A percentile compares a stretch with the other conserved stretches of the same genome.
phyloP scores from a whole-genome alignment of 2,797 vertebrate genomes.

The Tolypeutes matacus region DNA sequence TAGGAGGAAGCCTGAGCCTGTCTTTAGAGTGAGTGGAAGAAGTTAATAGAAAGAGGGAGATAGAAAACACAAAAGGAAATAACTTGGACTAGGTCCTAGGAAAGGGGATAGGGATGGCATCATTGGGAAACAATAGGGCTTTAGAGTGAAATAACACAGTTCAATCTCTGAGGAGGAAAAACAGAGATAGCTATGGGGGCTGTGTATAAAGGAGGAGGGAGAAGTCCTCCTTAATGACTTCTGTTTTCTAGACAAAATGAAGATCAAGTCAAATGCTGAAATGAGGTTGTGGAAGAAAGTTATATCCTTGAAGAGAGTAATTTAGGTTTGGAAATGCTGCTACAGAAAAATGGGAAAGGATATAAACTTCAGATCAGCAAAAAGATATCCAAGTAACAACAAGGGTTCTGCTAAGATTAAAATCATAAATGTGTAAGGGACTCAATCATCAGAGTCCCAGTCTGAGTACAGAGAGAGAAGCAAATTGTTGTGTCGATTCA shows the following conservation, averaged over 20 bases:
- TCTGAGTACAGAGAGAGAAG: neutral
- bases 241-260: neutral
- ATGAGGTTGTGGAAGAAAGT: neutral
- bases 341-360: neutral
- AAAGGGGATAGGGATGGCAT: neutral
- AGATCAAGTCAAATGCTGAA: neutral
- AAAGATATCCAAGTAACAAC: constrained; percentile 16
- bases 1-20: neutral
- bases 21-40: neutral
- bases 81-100: neutral
- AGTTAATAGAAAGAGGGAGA: neutral
- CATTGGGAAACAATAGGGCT: neutral
- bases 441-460: neutral
- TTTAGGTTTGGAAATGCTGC: neutral
- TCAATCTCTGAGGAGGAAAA: neutral
- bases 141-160: neutral
- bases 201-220: neutral
- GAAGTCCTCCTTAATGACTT: neutral
- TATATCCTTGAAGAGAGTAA: neutral
- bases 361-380: neutral
- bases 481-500: neutral
- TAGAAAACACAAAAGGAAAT: neutral
- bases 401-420: constrained; percentile 3
- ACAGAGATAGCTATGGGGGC: neutral
- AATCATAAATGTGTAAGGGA: neutral